Evolutionary conservation across 2,888 invertebrate genomes (phyloP), one percentile per base, ranked within the genome.

Genomic region (Neocrepidodera transversa): DNA sequence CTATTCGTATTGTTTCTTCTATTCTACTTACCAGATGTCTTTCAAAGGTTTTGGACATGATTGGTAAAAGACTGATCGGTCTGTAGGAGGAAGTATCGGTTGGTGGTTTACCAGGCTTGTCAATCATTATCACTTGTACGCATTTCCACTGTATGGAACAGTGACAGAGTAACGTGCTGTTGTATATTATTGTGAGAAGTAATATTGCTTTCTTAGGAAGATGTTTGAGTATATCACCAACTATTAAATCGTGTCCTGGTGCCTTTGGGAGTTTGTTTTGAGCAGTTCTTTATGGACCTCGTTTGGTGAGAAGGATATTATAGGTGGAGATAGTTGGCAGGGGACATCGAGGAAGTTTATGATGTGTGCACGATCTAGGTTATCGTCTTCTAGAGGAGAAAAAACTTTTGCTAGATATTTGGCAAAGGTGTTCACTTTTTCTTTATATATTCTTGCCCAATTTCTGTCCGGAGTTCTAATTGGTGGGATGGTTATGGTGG

Each of bases 381-480:
- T 23, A 14, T 45, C n/a, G 1, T 13, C 2, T 45, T 20, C 5
- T 26, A 4, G 14, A 13, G 48, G 7, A 4, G 16, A 20, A 1
- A 50, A 50, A 1, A 50, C 50, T 1, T 35, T 40, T 18, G 13
- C 10, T n/a, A 56, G 42, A 23, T 35, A 62, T 52, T 52, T 36
- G 13, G 54, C 47, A 42, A 50, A 56, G 13, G 28, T 30, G 10
- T 45, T 40, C 2, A 13, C 43, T 23, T 60, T 60, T 13, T 55
- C 55, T 42, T 51, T 11, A 28, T 54, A 35, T 11, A 30, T 40
- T 28, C 7, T 20, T 2, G 52, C 56, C 52, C 47, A 56, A n/a
- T 14, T 52, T 26, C 40, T 36, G 20, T 60, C 49, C 1, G 26
- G 16, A 16, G 20, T 57, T 48, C 43, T 56, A 10, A 60, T 57